Conservation (phyloP, 2,797 vertebrate species). For the Syncerus caffer region DNA sequence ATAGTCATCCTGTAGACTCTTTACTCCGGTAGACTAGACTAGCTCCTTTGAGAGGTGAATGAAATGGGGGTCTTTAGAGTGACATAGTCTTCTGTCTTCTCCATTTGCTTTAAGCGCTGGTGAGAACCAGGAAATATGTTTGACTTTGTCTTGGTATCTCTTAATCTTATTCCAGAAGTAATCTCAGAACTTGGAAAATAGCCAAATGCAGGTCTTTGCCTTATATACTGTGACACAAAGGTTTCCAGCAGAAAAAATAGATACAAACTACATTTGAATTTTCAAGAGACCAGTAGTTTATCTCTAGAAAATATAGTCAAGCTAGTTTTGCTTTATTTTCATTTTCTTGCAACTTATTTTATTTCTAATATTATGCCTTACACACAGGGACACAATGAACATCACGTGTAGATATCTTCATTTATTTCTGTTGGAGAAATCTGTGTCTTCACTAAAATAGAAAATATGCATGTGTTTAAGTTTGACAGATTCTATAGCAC, state of each 20-base stretch:
- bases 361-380: background rate
- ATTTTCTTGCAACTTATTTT: background rate
- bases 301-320: background rate
- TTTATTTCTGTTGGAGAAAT: background rate
- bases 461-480: background rate
- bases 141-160: background rate
- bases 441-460: background rate
- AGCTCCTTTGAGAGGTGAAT: background rate
- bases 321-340: background rate
- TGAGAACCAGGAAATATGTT: background rate
- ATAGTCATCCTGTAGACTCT: background rate
- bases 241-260: background rate
- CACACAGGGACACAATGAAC: background rate
- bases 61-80: background rate
- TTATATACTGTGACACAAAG: background rate
- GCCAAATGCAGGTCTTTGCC: background rate
- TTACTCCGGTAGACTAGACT: background rate
- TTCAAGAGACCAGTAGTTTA: background rate
- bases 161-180: slow-evolving; percentile 14
- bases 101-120: background rate
- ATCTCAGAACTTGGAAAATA: background rate
- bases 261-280: background rate
- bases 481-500: background rate
- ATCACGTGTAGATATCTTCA: background rate
- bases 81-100: background rate